Base-by-base conservation (phyloP, 2,888 invertebrate species). In the Erebia aethiops region DNA sequence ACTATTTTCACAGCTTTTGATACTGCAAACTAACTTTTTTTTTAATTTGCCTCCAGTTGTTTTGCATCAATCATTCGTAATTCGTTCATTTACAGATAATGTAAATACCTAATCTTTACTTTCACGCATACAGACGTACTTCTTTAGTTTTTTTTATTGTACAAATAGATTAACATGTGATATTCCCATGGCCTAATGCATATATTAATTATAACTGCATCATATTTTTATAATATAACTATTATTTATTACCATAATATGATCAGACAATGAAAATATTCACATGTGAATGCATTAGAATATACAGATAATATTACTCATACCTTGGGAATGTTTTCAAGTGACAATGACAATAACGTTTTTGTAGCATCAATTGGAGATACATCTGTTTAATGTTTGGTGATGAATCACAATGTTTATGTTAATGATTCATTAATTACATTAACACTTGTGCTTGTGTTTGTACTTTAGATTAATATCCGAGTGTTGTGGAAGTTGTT, bases 371-470 rank as follows among this genome's bases (percentile, higher is more conserved):
- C 74, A 73, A 71, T 73, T 71, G 70, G 70, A 75, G 72, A 77
- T 76, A 79, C 80, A 81, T 80, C 77, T 80, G 77, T 79, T 60
- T 14, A 61, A 67, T 52, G 78, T 79, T 80, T 76, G 73, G 70
- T 64, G 61, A 70, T 52, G 67, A 67, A 41, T 67, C 74, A 80
- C 78, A 78, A 73, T 78, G 76, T 79, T 75, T 77, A 75, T 76
- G 73, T 72, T 77, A 75, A 76, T 81, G 80, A 79, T 75, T 79
- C 79, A 80, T 69, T 71, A 77, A 77, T 75, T 75, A 77, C 73
- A 76, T 73, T 76, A 73, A 67, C 74, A 76, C 65, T 73, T 71
- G 63, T 61, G 65, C 18, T 51, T 64, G 54, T 70, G 65, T 75
- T 72, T 73, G 65, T 49, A 69, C 58, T 73, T 76, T 62, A 76